A percentile compares a stretch with the other conserved stretches of the same genome.
These are phyloP conservation scores for Nymphalis urticae DNA, from an alignment of 2,888 invertebrate genomes.

Conservation along the genomic window DNA sequence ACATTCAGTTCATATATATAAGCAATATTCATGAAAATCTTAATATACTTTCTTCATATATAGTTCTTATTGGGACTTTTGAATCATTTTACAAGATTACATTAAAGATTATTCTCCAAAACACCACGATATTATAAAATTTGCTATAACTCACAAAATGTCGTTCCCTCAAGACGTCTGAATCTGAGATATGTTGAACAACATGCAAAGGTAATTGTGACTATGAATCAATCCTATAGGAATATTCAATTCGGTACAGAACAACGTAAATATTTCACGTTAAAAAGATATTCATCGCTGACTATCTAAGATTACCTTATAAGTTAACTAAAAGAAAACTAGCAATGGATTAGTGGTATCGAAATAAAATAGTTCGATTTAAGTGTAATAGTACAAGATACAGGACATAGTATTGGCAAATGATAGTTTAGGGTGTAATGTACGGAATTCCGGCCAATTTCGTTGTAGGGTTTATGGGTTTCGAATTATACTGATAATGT, in stretches of 20 bases:
- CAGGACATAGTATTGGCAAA: constrained; percentile 46
- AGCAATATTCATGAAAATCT: too few relatives aligned
- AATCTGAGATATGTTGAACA: constrained; percentile 30
- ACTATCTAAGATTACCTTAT: background rate
- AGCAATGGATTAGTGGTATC: constrained; percentile 26
- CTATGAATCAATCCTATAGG: constrained; percentile 77
- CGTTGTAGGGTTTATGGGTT: constrained; percentile 59
- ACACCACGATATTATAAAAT: background rate
- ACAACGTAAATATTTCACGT: background rate
- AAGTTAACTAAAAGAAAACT: constrained; percentile 2
- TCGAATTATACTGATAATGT: constrained; percentile 47
- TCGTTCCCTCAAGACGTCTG: constrained; percentile 1
- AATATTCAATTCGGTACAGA: constrained; percentile 49
- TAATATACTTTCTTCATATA: too few relatives aligned
- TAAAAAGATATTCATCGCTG: constrained; percentile 20
- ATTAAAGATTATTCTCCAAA: too few relatives aligned
- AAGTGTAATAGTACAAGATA: constrained; percentile 29
- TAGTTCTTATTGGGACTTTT: background rate
- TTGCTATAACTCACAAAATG: background rate
- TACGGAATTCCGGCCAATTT: constrained; percentile 58
- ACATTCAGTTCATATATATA: too few relatives aligned
- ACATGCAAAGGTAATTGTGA: constrained; percentile 76
- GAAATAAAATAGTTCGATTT: background rate
- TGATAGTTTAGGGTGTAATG: constrained; percentile 64
- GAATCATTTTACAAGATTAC: background rate